Conservation (phyloP, 2,797 vertebrate species). For the Syngnathus rostellatus region DNA sequence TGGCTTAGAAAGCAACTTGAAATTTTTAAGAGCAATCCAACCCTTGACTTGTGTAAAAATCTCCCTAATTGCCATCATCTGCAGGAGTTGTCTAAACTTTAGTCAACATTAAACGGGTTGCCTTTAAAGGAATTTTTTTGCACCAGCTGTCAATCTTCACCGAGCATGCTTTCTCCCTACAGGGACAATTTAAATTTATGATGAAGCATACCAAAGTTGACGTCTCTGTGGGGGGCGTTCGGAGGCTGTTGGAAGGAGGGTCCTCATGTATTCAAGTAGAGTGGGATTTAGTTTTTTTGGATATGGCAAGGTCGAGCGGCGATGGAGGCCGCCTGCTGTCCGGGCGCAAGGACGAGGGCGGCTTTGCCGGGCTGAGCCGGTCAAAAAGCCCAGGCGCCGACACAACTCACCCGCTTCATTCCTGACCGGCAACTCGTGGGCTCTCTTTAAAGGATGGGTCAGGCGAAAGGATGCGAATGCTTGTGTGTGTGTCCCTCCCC, state of each 20-base stretch:
- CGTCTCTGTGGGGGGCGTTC: conserved; percentile 26
- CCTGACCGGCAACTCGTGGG: conserved; percentile 31
- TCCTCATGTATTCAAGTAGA: conserved; percentile 26
- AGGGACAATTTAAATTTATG: conserved; percentile 26
- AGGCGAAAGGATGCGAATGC: conserved; percentile 47
- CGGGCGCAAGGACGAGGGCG: conserved; percentile 67
- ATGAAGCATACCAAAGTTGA: conserved; percentile 21
- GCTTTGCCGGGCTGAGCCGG: conserved; percentile 49
- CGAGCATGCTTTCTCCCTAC: conserved; percentile 13
- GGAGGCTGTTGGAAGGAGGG: conserved; percentile 22
- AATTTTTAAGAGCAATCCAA: not conserved
- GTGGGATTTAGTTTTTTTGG: conserved; percentile 38
- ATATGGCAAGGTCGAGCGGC: conserved; percentile 54
- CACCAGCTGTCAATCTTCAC: conserved; percentile 3
- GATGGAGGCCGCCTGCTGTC: conserved; percentile 56
- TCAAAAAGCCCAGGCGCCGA: conserved; percentile 41
- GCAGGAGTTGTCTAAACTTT: not conserved
- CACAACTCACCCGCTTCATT: conserved; percentile 24
- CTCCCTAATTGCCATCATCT: no score
- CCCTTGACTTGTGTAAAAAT: no score
- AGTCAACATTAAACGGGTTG: not conserved
- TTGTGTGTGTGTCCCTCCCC: conserved; percentile 54
- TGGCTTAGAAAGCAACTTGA: conserved; percentile 13
- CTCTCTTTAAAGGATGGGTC: conserved; percentile 48
- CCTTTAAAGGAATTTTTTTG: conserved; percentile 1